phyloP scores from a whole-genome alignment of 35 echinoderm and acorn worm species.

The Heliocidaris tuberculata region DNA sequence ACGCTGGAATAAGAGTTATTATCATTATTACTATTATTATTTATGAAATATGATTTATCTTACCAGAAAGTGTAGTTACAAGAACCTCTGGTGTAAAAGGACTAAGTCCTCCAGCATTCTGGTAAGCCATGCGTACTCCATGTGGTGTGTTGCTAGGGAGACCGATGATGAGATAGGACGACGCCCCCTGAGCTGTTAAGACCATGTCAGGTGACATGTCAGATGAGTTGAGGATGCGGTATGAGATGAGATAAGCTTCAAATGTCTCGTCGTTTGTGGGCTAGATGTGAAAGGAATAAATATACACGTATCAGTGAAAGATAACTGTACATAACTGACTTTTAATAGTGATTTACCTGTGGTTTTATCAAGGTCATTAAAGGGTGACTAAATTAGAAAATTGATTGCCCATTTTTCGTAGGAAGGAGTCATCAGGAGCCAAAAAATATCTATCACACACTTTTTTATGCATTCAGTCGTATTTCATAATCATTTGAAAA shows the following conservation, averaged over 20 bases:
- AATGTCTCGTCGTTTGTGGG: slow-evolving; percentile 54
- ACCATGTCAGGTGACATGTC: slow-evolving; percentile 35
- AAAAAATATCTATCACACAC: too few relatives aligned
- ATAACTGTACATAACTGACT: background rate
- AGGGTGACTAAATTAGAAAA: too few relatives aligned
- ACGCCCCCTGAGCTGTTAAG: background rate
- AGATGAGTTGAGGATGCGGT: slow-evolving; percentile 34
- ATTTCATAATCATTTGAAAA: too few relatives aligned
- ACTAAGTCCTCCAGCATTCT: slow-evolving; percentile 57
- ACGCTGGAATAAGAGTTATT: too few relatives aligned
- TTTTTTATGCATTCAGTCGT: too few relatives aligned
- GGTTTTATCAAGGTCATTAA: background rate
- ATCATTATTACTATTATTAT: too few relatives aligned
- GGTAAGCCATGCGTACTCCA: slow-evolving; percentile 67
- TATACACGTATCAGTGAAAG: background rate
- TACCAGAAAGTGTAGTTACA: slow-evolving; percentile 44
- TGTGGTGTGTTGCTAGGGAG: slow-evolving; percentile 49
- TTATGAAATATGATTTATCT: background rate
- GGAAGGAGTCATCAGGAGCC: too few relatives aligned
- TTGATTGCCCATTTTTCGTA: too few relatives aligned
- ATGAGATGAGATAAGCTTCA: slow-evolving; percentile 56
- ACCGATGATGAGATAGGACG: slow-evolving; percentile 48
- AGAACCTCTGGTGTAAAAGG: slow-evolving; percentile 47
- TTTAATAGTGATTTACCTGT: background rate
- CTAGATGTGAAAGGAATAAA: background rate